phyloP scores from a whole-genome alignment of 2,888 invertebrate genomes.

The Eupelmus urozonus region DNA sequence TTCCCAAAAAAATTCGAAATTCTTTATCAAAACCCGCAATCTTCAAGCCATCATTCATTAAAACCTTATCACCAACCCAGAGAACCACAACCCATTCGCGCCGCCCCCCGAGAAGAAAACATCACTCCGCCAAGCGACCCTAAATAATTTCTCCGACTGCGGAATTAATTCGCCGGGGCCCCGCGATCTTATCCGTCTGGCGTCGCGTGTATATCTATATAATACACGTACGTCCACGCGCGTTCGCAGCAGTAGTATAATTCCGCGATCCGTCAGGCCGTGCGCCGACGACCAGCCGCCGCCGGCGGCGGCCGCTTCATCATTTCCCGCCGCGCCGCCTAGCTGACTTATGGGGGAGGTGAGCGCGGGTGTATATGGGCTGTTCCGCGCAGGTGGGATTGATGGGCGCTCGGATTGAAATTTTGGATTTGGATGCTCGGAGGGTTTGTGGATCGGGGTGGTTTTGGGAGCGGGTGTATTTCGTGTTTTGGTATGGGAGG shows the following conservation, averaged over 20 bases:
- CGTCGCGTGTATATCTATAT: background rate
- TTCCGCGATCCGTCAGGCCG: constrained; percentile 57
- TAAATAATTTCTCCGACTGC: constrained; percentile 10
- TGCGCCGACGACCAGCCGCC: no score
- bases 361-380: background rate
- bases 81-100: no score
- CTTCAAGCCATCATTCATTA: no score
- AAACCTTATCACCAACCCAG: no score
- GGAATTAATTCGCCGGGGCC: constrained; percentile 11
- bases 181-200: constrained; percentile 40
- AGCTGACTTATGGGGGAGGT: constrained; percentile 19
- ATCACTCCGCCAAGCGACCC: no score
- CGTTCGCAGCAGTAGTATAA: constrained; percentile 53
- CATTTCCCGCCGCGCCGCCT: constrained; percentile 31
- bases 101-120: no score
- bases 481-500: no score
- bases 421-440: background rate
- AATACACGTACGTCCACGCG: background rate
- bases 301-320: constrained; percentile 15
- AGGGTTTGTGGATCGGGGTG: no score
- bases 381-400: background rate
- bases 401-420: background rate
- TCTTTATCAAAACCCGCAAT: no score
- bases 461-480: no score
- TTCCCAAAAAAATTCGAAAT: no score